phyloP scores from a whole-genome alignment of 1,140 invertebrate species.

The Stenopsyche tienmushanensis region DNA sequence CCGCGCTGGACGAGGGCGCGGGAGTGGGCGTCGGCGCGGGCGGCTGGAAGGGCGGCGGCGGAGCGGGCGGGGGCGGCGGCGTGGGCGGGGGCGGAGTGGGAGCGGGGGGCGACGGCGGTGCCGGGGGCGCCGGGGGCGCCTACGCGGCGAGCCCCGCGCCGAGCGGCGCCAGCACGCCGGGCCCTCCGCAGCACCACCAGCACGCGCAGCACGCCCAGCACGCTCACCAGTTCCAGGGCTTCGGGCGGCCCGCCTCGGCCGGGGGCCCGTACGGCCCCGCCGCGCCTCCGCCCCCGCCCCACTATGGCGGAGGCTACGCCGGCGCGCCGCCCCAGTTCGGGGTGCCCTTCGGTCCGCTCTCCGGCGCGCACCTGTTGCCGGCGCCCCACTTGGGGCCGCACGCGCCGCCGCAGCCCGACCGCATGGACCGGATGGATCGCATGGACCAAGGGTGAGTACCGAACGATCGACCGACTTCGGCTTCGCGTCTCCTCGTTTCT shows the following conservation, averaged over 20 bases:
- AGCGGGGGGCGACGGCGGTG: conserved; percentile 12
- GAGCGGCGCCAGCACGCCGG: conserved; percentile 38
- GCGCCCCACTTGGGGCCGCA: conserved; percentile 18
- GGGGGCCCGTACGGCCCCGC: conserved; percentile 4
- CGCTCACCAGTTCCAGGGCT: conserved; percentile 8
- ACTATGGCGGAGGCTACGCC: conserved; percentile 24
- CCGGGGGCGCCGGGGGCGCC: conserved; percentile 16
- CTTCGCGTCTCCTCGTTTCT: background rate
- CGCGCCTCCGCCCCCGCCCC: conserved; percentile 36
- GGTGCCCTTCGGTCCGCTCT: conserved; percentile 24
- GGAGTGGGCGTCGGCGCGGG: conserved; percentile 26
- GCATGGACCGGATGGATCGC: conserved; percentile 29
- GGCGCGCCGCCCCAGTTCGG: conserved; percentile 30
- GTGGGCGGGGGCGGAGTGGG: background rate
- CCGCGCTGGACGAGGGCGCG: conserved; percentile 34
- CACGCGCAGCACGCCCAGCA: conserved; percentile 22
- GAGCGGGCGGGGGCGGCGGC: background rate
- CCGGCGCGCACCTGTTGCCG: conserved; percentile 30
- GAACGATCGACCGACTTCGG: background rate
- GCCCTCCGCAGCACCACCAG: conserved; percentile 29
- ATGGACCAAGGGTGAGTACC: conserved; percentile 41
- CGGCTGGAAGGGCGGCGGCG: conserved; percentile 1
- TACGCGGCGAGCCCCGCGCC: conserved; percentile 39
- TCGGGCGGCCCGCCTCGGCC: conserved; percentile 22
- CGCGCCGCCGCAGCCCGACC: conserved; percentile 25